Conservation (phyloP, 2,797 vertebrate genomes). For the Sebastiscus tertius region DNA sequence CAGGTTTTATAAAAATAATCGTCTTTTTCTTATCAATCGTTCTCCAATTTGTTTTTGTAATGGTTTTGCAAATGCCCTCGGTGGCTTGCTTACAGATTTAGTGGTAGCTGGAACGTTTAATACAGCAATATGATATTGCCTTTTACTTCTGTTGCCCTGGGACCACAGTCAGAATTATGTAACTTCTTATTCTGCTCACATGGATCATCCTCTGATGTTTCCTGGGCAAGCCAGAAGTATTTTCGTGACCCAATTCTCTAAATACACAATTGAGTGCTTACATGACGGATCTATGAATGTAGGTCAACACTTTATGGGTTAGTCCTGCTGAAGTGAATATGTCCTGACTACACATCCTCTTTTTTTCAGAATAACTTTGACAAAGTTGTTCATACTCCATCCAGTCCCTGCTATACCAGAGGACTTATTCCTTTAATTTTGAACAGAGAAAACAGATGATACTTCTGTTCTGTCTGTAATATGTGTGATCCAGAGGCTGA, state of each 20-base stretch:
- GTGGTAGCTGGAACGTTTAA: conserved; percentile 25
- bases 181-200: conserved; percentile 44
- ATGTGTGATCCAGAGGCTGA: background rate
- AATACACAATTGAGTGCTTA: conserved; percentile 31
- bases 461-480: background rate
- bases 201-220: conserved; percentile 52
- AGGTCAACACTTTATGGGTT: conserved; percentile 46
- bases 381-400: background rate
- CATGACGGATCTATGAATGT: conserved; percentile 39
- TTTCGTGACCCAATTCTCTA: conserved; percentile 61
- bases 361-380: background rate
- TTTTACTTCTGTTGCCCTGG: conserved; percentile 38
- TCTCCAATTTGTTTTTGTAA: conserved; percentile 28
- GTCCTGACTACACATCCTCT: background rate
- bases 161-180: conserved; percentile 49
- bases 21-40: conserved; percentile 18
- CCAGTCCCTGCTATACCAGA: background rate
- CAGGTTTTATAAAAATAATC: conserved; percentile 6
- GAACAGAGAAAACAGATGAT: background rate
- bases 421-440: background rate
- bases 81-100: conserved; percentile 12
- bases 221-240: conserved; percentile 36
- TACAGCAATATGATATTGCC: conserved; percentile 17
- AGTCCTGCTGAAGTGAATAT: background rate
- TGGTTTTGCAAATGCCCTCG: conserved; percentile 14